Evolutionary conservation across 1,140 invertebrate species (phyloP), one percentile per base, ranked within the genome.

Genomic region (Sipha flava): DNA sequence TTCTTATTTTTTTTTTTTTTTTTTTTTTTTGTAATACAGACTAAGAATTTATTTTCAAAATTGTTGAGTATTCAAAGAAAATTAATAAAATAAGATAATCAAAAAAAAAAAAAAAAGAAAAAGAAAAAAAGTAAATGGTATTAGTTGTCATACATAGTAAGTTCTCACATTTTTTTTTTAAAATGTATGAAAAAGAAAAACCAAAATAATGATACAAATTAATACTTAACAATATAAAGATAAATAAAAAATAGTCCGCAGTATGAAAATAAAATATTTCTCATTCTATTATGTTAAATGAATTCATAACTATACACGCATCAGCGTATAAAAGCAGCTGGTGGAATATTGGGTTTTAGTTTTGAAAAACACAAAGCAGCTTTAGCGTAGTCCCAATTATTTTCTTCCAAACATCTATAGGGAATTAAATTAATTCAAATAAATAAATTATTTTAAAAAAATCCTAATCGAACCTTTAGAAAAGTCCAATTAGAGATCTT

Each of bases 321-420:
- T 40, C n/a, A 75, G 37, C 26, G 49, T 59, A n/a, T 34, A 12
- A 77, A 77, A n/a, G 73, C 73, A 0, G 12, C 49, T n/a, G 73
- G 31, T 18, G 73, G 73, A 57, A 77, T 77, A 59, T 57, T 77
- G 1, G 26, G 1, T 59, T 77, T 77, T 0, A 77, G 37, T 29
- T 77, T 57, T 29, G 52, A 23, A 77, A 77, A 77, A 59, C 49
- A 31, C 12, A 23, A 23, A 59, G 73, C 73, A 43, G 73, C 73
- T 57, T 77, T 57, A 26, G 47, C 34, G 43, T 77, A 77, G 59
- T 77, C 21, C 73, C 73, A 77, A 59, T 9, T 14, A 77, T 77
- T 77, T 21, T 77, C 73, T 23, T 23, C 21, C 29, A 77, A 59
- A 14, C 73, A 77, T 16, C 73, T 77, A 21, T 40, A 43, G 12